Base-by-base conservation (phyloP, 1,140 invertebrate genomes). In the Aphaenogaster rudis region DNA sequence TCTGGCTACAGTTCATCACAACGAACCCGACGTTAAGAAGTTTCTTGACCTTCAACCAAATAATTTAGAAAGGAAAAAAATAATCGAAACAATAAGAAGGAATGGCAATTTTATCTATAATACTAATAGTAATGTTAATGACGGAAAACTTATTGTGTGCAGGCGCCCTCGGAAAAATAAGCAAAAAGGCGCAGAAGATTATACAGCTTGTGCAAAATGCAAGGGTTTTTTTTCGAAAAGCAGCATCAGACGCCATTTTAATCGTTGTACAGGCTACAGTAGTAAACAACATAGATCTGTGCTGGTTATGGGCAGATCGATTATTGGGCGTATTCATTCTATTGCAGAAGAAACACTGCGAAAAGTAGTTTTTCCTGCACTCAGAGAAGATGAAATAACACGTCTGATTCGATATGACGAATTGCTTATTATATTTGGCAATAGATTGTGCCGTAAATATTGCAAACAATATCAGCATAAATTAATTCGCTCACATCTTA, bases 121-220 rank as follows among this genome's bases (percentile, higher is more conserved):
- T 28, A 28, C 21, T 28, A 28, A 67, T 11, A 67, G 17, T 67
- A 45, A 67, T 67, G n/a, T 67, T 45, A 67, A 45, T 45, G 36
- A 67, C 2, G 64, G 39, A 67, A 42, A 45, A 21, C 39, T 67
- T 67, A 3, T 67, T 42, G 64, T 67, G 17, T 39, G 36, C 64
- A 67, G 66, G 5, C 39, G 66, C 5, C 39, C 66, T 45, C 39
- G 2, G 4, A 28, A 45, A 69, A 4, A 69, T 69, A 69, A 69
- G 4, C n/a, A n/a, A 11, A 69, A 69, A 69, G 2, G 33, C 17
- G 39, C 66, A 45, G 45, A 69, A 45, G 36, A 45, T 13, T 69
- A 69, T 42, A 66, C 17, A n/a, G 36, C 36, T 42, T 66, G 64
- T 69, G n/a, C n/a, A 69, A 69, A 69, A 69, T 69, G 66, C 66